Evolutionary conservation across 2,797 vertebrate species (phyloP), one percentile per base, ranked within the genome.

Genomic region (Falco peregrinus): DNA sequence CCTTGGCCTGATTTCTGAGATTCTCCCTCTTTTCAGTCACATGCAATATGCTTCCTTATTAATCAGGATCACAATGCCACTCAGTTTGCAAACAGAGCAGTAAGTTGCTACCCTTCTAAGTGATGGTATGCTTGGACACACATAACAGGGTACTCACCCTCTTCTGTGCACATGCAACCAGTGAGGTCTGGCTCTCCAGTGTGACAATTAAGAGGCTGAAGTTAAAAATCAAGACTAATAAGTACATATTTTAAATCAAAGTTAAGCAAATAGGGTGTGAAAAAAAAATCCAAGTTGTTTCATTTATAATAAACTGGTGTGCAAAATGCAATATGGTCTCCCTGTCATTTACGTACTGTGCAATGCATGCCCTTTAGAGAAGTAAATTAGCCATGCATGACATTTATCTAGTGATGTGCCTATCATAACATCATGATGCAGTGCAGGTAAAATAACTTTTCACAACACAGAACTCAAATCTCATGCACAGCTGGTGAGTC

Each of bases 11-110:
- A 33, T 94, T 80, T 91, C 69, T 82, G 67, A 69, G 68, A 35
- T 57, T 53, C 51, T 73, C 54, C 51, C 67, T 68, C 87, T 83
- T 87, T 89, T 61, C 82, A 76, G 54, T 83, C 65, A 16, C 53
- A 70, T 20, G 65, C 83, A 90, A 88, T 95, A 35, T 56, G 60
- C 60, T 95, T 67, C 87, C 54, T 93, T 93, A 64, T 93, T 95
- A 69, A 80, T 92, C 81, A 82, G 64, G 75, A 65, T 82, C 39
- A 63, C 65, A 48, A 11, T 31, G 81, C 64, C 64, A 63, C 45
- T 63, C 19, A 1, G 26, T 88, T 63, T 92, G 86, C 87, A 92
- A 82, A 41, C n/a, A 68, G 50, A 90, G 47, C 28, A 47, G 48
- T 2, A 35, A 57, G 15, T n/a, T 67, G 54, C 39, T 82, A 73